phyloP scores from a whole-genome alignment of 2,888 invertebrate genomes.

The Cerastis rubricosa region DNA sequence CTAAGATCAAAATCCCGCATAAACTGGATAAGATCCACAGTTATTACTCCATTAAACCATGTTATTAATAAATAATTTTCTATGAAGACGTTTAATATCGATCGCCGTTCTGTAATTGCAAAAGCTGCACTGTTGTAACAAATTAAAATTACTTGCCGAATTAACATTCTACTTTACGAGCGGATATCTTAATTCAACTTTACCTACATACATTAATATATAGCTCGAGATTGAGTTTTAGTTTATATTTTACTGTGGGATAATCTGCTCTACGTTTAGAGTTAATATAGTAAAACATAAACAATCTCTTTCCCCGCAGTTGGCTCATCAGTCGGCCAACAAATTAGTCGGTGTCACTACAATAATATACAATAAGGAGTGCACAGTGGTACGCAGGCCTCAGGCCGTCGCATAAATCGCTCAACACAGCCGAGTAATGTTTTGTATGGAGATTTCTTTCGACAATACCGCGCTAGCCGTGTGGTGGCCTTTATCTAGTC shows the following conservation, averaged over 20 bases:
- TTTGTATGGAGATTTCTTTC: conserved; percentile 91
- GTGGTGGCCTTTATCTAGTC: conserved; percentile 88
- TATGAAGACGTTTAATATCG: conserved; percentile 55
- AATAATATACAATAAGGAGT: conserved; percentile 90
- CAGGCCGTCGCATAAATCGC: conserved; percentile 88
- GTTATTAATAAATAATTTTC: conserved; percentile 54
- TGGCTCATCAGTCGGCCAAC: conserved; percentile 89
- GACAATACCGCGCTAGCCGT: conserved; percentile 83
- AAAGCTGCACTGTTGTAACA: conserved; percentile 31
- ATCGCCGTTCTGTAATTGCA: conserved; percentile 39
- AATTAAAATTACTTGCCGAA: conserved; percentile 55
- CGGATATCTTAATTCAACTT: conserved; percentile 57
- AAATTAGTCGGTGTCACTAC: conserved; percentile 90
- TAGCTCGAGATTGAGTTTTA: conserved; percentile 46
- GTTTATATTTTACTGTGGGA: conserved; percentile 62
- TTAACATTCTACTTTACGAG: conserved; percentile 35
- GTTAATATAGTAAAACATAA: conserved; percentile 85
- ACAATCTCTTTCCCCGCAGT: conserved; percentile 86
- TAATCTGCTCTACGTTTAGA: conserved; percentile 71
- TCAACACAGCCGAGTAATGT: conserved; percentile 89
- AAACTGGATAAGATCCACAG: conserved; percentile 74
- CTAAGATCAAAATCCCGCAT: conserved; percentile 83
- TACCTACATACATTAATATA: conserved; percentile 38
- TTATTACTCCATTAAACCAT: conserved; percentile 69
- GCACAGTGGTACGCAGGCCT: conserved; percentile 80